phyloP scores from a whole-genome alignment of 2,797 vertebrate genomes.

The Merluccius polli region DNA sequence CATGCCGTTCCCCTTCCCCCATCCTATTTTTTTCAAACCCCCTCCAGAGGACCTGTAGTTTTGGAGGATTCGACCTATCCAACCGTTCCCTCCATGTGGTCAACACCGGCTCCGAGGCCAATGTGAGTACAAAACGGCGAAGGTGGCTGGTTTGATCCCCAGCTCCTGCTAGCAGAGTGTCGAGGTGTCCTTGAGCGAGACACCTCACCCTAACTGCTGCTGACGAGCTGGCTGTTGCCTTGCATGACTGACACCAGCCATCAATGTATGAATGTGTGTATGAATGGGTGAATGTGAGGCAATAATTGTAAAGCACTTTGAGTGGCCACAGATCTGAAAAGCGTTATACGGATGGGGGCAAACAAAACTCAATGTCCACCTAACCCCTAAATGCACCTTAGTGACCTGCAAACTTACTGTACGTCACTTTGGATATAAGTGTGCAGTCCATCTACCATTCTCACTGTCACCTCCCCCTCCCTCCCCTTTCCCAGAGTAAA shows the following conservation, averaged over 20 bases:
- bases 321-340: background rate
- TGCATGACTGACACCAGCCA: background rate
- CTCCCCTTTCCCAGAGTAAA: conserved; percentile 72
- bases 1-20: background rate
- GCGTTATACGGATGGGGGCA: background rate
- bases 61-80: conserved; percentile 95
- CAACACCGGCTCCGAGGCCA: conserved; percentile 75
- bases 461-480: background rate
- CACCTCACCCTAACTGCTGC: background rate
- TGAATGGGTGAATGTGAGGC: background rate
- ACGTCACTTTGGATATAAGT: no score
- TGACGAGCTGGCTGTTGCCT: no score
- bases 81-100: conserved; percentile 91
- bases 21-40: conserved; percentile 44
- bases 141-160: background rate
- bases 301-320: background rate
- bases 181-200: background rate
- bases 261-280: background rate
- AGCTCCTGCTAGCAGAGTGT: no score
- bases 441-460: background rate
- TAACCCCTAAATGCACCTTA: no score
- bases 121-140: conserved; percentile 73
- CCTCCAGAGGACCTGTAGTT: conserved; percentile 95
- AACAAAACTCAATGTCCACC: no score
- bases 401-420: no score